These are phyloP conservation scores for Lepetodrilus schrolli DNA, from an alignment of 2,888 invertebrate genomes.

Conservation along the genomic window DNA sequence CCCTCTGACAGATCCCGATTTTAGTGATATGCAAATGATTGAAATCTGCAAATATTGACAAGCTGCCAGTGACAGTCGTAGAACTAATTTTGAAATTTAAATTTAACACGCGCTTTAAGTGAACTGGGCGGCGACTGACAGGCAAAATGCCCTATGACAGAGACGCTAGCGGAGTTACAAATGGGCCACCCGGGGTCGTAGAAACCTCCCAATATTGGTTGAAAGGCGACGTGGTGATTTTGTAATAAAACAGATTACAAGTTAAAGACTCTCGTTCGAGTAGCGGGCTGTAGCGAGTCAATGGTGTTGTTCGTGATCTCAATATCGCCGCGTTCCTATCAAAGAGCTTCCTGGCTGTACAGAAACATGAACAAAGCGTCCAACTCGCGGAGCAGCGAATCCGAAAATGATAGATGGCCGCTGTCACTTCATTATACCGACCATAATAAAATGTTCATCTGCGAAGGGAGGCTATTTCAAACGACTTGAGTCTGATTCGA, in stretches of 20 bases:
- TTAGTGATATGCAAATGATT: background rate
- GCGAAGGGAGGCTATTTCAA: conserved; percentile 16
- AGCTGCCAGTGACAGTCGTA: background rate
- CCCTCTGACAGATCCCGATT: background rate
- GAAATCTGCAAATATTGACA: conserved; percentile 19
- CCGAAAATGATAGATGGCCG: conserved; percentile 29
- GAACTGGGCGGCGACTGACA: background rate
- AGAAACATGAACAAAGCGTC: background rate
- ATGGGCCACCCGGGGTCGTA: background rate
- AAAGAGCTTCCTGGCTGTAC: background rate
- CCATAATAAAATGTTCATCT: conserved; percentile 33
- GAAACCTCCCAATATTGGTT: background rate
- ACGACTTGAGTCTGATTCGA: conserved; percentile 21
- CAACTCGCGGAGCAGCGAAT: conserved; percentile 13
- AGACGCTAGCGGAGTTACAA: background rate
- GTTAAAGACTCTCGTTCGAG: background rate
- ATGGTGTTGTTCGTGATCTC: background rate
- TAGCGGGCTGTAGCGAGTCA: conserved; percentile 1
- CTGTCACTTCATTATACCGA: conserved; percentile 18
- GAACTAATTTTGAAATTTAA: conserved; percentile 13
- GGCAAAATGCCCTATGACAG: background rate
- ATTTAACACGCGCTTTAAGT: conserved; percentile 1
- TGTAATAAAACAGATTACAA: conserved; percentile 27
- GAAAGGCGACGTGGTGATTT: conserved; percentile 10
- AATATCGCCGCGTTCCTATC: background rate